Conservation (phyloP, 1,140 invertebrate genomes). For the Whitmania pigra region DNA sequence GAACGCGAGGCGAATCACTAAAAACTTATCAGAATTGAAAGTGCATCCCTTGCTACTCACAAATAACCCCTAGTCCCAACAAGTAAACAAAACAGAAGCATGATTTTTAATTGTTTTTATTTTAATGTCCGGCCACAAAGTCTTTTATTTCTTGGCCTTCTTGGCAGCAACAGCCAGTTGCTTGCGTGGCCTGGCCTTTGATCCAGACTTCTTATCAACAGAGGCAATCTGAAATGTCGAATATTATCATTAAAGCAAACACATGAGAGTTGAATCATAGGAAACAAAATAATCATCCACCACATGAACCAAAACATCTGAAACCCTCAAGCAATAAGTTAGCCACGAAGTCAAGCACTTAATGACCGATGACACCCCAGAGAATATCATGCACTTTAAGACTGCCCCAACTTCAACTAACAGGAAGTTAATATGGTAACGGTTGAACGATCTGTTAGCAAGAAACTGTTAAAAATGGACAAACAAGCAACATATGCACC, state of each 20-base stretch:
- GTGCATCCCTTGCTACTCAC: too few species aligned
- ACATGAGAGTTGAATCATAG: neutral
- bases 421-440: too few species aligned
- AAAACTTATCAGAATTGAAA: too few species aligned
- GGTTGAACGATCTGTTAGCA: too few species aligned
- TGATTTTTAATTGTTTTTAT: slow-evolving; percentile 1
- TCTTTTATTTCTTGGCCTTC: slow-evolving; percentile 12
- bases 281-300: neutral
- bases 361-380: neutral
- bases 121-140: neutral
- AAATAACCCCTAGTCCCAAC: neutral
- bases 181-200: slow-evolving; percentile 16
- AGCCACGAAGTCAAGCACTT: neutral
- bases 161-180: slow-evolving; percentile 9
- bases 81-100: neutral
- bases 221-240: slow-evolving; percentile 12
- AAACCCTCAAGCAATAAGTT: neutral
- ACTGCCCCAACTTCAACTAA: too few species aligned
- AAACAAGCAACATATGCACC: too few species aligned
- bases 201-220: slow-evolving; percentile 9
- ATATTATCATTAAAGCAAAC: neutral
- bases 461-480: too few species aligned
- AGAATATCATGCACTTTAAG: neutral
- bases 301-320: neutral
- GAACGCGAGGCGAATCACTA: too few species aligned